Percentiles rank a stretch among this genome's conserved stretches.
phyloP scores from a whole-genome alignment of 2,888 invertebrate species.

The Drosophila anomelani region DNA sequence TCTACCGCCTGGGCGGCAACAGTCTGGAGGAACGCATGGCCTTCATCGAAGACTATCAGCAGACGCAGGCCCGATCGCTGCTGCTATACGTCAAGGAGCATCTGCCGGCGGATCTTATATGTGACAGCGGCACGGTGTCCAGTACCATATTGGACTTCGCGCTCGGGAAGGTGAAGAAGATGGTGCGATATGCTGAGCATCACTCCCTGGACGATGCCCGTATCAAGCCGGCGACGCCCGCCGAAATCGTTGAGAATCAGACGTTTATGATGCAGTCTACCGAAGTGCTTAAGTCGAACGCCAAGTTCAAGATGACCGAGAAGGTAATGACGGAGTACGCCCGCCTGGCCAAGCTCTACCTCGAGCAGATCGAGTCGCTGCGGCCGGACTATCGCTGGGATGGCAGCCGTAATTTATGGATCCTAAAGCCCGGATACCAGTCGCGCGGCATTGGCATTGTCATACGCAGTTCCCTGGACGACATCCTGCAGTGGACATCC shows the following conservation, averaged over 20 bases:
- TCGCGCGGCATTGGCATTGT: slow-evolving; percentile 93
- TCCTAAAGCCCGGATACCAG: slow-evolving; percentile 93
- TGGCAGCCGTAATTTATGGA: slow-evolving; percentile 94
- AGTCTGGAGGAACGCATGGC: slow-evolving; percentile 75
- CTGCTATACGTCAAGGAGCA: slow-evolving; percentile 86
- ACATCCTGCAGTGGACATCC: slow-evolving; percentile 88
- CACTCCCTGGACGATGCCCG: slow-evolving; percentile 63
- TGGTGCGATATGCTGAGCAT: slow-evolving; percentile 69
- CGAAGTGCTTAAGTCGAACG: slow-evolving; percentile 80
- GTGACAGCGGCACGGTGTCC: slow-evolving; percentile 85
- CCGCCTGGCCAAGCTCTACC: slow-evolving; percentile 86
- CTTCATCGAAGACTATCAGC: slow-evolving; percentile 88
- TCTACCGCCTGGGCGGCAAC: slow-evolving; percentile 82
- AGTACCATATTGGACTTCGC: slow-evolving; percentile 67
- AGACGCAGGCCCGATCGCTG: slow-evolving; percentile 91
- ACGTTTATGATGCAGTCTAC: slow-evolving; percentile 71
- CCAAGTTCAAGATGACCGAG: slow-evolving; percentile 68
- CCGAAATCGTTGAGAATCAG: slow-evolving; percentile 65
- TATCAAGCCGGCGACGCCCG: slow-evolving; percentile 49
- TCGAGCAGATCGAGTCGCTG: slow-evolving; percentile 87
- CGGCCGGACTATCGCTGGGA: slow-evolving; percentile 89
- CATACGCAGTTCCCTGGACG: slow-evolving; percentile 90
- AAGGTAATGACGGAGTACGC: slow-evolving; percentile 62
- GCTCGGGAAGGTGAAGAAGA: slow-evolving; percentile 59
- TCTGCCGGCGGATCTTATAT: slow-evolving; percentile 75